Evolutionary conservation across 2,888 invertebrate species (phyloP), one percentile per base, ranked within the genome.

Genomic region (Oscheius myriophilus): DNA sequence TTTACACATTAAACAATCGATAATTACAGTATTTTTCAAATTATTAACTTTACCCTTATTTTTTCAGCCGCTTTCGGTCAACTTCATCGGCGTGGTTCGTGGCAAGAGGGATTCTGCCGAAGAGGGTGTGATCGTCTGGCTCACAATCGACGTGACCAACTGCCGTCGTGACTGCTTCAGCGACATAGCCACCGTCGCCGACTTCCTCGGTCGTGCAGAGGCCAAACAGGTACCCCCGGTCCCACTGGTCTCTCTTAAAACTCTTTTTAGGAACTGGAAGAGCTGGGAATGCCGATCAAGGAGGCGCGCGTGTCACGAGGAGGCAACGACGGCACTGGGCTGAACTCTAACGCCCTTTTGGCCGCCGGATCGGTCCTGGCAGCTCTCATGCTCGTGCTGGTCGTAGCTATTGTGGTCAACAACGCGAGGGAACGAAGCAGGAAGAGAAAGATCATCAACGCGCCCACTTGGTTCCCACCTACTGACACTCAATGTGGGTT

Each of bases 171-270:
- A 75, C 14, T 76, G 78, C 57, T 83, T 84, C 73, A 73, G 73
- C 23, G 75, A 73, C 57, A 63, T 83, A n/a, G 69, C 76, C 14
- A 77, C 72, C n/a, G 80, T 84, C 6, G 83, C 81, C 21, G 69
- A 75, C 2, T 79, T 70, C 55, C 59, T 84, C 26, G 80, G 82
- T 9, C 82, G 83, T 3, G 69, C 78, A 11, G 72, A 71, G 7
- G 79, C 82, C 21, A 82, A 81, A 58, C 66, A 81, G 65, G 72
- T 67, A 21, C 39, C 25, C 49, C 25, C 16, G 6, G 26, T 26
- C 12, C 21, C 21, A 52, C 18, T 51, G 7, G 23, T 16, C 43
- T 3, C 14, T 14, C 43, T 43, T 43, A 43, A 43, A 12, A 12
- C 14, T 43, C 14, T 43, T 58, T 58, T 58, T 25, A 61, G 61